Conservation (phyloP, 2,888 invertebrate genomes). For the Lepidonotus clava region DNA sequence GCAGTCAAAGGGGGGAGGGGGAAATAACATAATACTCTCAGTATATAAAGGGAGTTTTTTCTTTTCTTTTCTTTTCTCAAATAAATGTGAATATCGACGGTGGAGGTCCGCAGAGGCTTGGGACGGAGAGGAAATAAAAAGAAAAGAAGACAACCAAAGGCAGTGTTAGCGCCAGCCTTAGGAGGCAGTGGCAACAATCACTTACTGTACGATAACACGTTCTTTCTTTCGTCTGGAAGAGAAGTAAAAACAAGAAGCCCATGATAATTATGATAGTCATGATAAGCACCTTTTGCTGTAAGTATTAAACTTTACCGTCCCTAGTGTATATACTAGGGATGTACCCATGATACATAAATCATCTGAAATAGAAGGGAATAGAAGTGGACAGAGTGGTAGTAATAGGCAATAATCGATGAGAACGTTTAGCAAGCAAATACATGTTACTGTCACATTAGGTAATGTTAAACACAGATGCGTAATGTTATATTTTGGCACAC, state of each 20-base stretch:
- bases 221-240: conserved; percentile 46
- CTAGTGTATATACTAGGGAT: too few relatives aligned
- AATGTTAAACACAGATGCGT: too few relatives aligned
- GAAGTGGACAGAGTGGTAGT: too few relatives aligned
- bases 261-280: conserved; percentile 35
- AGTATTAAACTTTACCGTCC: too few relatives aligned
- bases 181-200: conserved; percentile 7
- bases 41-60: not conserved
- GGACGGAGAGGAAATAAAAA: not conserved
- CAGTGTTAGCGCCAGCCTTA: conserved; percentile 10
- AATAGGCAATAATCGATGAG: too few relatives aligned
- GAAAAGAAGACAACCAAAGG: not conserved
- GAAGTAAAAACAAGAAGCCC: conserved; percentile 36
- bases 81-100: not conserved
- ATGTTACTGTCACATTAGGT: too few relatives aligned
- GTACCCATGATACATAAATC: too few relatives aligned
- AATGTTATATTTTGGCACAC: too few relatives aligned
- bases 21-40: not conserved
- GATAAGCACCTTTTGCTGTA: too few relatives aligned
- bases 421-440: too few relatives aligned
- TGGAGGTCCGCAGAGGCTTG: not conserved
- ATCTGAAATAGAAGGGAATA: too few relatives aligned
- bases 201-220: conserved; percentile 42
- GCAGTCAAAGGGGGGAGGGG: conserved; percentile 6
- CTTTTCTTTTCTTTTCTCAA: too few relatives aligned